Evolutionary conservation across 1,140 invertebrate genomes (phyloP), one percentile per base, ranked within the genome.

Genomic region (Bombyx mori): DNA sequence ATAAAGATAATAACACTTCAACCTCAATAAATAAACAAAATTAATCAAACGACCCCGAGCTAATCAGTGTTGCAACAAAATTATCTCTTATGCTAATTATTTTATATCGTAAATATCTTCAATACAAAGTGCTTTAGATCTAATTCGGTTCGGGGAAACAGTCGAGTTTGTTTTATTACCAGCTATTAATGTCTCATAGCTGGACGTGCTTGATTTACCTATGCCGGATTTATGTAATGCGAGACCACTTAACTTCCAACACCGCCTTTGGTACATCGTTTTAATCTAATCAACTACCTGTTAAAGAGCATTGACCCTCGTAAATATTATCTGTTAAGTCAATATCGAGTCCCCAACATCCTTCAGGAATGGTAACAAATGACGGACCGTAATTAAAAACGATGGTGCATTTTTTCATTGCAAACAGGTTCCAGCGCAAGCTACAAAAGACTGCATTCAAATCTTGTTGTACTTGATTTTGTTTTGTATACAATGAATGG

Each of bases 91-190:
- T 62, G 60, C 55, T 65, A 63, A 62, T 63, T 46, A 18, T 35
- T 5, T 56, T 58, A 54, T 60, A 62, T 65, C 66, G 64, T 76
- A 70, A 69, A 72, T 66, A 62, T 58, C 52, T 63, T 54, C 9
- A 48, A 61, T 56, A 18, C 64, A 57, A 66, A 66, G 61, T 60
- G 52, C 49, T 62, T 61, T 50, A 67, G 61, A 63, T 71, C 68
- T 58, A 61, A 73, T 77, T 76, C 74, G 61, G 69, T 73, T 75
- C 65, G 75, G 71, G 73, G 71, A 79, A 82, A 78, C 68, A 66
- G 69, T 66, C 69, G 56, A 62, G 62, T 80, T 77, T 77, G 68
- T 77, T 82, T 81, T 77, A 77, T 79, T 71, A 61, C 65, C 49
- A 49, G 65, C 71, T 69, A 79, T 83, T 81, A 81, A 78, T 73